Evolutionary conservation across 2,888 invertebrate genomes (phyloP).

Genomic region (Laspeyria flexula): DNA sequence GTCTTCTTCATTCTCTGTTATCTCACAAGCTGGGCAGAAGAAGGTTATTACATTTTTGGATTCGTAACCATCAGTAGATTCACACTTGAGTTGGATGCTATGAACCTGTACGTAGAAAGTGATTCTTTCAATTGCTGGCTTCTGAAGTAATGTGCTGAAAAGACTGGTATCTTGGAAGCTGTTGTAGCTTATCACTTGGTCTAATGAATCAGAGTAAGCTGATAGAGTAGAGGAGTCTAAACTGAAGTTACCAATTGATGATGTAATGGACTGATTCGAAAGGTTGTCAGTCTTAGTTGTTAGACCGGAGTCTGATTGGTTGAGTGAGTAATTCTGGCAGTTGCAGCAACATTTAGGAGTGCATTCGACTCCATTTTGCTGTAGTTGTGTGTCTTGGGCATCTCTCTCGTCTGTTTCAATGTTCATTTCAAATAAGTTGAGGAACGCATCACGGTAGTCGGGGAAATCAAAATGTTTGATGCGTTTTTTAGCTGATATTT

Average conservation of each 20-base stretch:
- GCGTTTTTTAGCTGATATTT: slow-evolving; percentile 66
- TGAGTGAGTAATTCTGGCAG: slow-evolving; percentile 53
- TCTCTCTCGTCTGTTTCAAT: slow-evolving; percentile 34
- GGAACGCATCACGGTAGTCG: slow-evolving; percentile 70
- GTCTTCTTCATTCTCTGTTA: slow-evolving; percentile 65
- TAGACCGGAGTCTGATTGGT: slow-evolving; percentile 64
- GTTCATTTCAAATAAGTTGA: slow-evolving; percentile 62
- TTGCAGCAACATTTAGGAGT: slow-evolving; percentile 54
- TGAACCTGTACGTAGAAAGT: slow-evolving; percentile 80
- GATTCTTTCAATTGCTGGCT: slow-evolving; percentile 74
- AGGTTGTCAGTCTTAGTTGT: slow-evolving; percentile 59
- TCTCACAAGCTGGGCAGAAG: slow-evolving; percentile 68
- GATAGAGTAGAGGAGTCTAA: slow-evolving; percentile 72
- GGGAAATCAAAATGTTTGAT: slow-evolving; percentile 74
- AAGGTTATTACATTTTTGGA: slow-evolving; percentile 62
- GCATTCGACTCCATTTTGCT: slow-evolving; percentile 21
- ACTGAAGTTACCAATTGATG: slow-evolving; percentile 78
- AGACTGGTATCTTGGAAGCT: slow-evolving; percentile 74
- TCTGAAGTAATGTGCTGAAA: slow-evolving; percentile 64
- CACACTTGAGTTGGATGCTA: slow-evolving; percentile 69
- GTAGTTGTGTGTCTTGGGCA: slow-evolving; percentile 17
- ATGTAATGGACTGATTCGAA: slow-evolving; percentile 66
- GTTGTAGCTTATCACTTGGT: slow-evolving; percentile 72
- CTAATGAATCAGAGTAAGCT: slow-evolving; percentile 76
- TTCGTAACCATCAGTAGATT: slow-evolving; percentile 51